Evolutionary conservation across 2,113 vertebrate genomes (phyloP).

Genomic region (Caretta caretta): DNA sequence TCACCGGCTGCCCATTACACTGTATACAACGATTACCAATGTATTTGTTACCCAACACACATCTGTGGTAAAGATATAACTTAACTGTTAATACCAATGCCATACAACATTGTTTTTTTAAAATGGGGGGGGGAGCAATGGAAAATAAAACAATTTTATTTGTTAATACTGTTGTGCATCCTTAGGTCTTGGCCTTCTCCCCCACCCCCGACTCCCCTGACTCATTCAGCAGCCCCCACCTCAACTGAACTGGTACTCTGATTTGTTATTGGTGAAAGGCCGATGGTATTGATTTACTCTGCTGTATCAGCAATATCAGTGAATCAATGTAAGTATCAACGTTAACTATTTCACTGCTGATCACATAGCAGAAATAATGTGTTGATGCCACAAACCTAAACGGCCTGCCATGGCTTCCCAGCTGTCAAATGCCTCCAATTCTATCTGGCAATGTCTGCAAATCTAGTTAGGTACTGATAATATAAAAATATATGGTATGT

Average conservation of each 20-base stretch:
- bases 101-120: rapidly evolving
- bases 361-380: rapidly evolving
- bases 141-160: not conserved
- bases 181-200: not conserved
- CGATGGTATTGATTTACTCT: not conserved
- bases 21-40: not conserved
- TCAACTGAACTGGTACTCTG: not conserved
- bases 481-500: rapidly evolving
- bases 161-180: not conserved
- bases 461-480: rapidly evolving
- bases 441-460: not conserved
- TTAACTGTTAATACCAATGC: not conserved
- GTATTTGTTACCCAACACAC: rapidly evolving
- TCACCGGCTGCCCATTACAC: too few relatives aligned
- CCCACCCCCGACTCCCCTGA: too few relatives aligned
- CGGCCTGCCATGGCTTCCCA: not conserved
- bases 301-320: not conserved
- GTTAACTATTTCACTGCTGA: not conserved
- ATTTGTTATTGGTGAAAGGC: not conserved
- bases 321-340: not conserved
- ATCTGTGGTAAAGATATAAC: rapidly evolving
- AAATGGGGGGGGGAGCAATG: not conserved
- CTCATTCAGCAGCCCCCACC: not conserved
- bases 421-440: not conserved
- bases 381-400: not conserved